Conservation (phyloP, 1,140 invertebrate species). For the Caenorhabditis elegans region WBcel235 BX284606.5:2045501-2046000, state of each 20-base stretch:
- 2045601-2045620: neutral
- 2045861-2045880: slow-evolving; percentile 25
- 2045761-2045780: slow-evolving; percentile 26
- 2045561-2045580: slow-evolving; percentile 29
- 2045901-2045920: slow-evolving; percentile 8
- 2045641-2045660: neutral
- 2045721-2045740: slow-evolving; percentile 33
- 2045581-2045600: slow-evolving; percentile 9
- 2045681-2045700: neutral
- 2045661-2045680: neutral
- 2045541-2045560: slow-evolving; percentile 26
- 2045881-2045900: slow-evolving; percentile 16
- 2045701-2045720: slow-evolving; percentile 14
- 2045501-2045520: slow-evolving; percentile 21
- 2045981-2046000: too few relatives aligned
- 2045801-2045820: slow-evolving; percentile 10
- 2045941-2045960: neutral
- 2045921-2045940: neutral
- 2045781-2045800: slow-evolving; percentile 12
- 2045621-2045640: neutral
- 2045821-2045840: neutral
- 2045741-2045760: slow-evolving; percentile 19
- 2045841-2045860: slow-evolving; percentile 11
- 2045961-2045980: neutral
- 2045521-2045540: neutral